Evolutionary conservation across 2,113 vertebrate species (phyloP), one percentile per base, ranked within the genome.

Genomic region (Sphaerodactylus townsendi): DNA sequence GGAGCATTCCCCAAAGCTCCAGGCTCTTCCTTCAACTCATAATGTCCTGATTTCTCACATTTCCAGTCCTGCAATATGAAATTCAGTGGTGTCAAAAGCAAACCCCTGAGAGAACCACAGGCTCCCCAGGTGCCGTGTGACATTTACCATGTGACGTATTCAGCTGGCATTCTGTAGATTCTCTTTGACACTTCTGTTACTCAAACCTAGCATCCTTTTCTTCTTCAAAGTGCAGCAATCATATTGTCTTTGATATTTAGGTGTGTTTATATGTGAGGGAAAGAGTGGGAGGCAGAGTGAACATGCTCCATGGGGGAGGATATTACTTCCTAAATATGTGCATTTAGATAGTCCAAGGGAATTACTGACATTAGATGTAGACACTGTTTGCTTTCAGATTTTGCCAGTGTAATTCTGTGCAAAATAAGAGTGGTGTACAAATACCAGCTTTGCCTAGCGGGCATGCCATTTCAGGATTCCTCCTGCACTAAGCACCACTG

Each of bases 341-440:
- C 90, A 92, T 93, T 88, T 90, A 84, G 90, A 92, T 91, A 30
- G 80, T 91, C 53, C 0, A 1, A 88, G 91, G 92, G 91, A 92
- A 90, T 93, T 90, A 73, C 46, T 87, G 82, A 90, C 92, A 93
- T 92, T 92, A 93, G 37, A 44, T 78, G 68, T 39, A 84, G 41
- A 8, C n/a, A 19, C 64, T 0, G 53, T 88, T 93, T 93, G 89
- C 0, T 90, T 88, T 86, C 0, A 73, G 82, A 56, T 77, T 89
- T 85, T 90, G 86, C 89, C 90, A 73, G 50, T 86, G 92, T 79
- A 81, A 87, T 89, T 90, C 79, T 72, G 84, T 69, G 37, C 78
- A 82, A 84, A 84, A 39, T 30, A n/a, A 72, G 28, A 77, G 25
- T 72, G 33, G 41, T 64, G 74, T 39, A 83, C 0, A 0, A 75